phyloP scores from a whole-genome alignment of 2,888 invertebrate genomes.

The Odontomyia ornata region DNA sequence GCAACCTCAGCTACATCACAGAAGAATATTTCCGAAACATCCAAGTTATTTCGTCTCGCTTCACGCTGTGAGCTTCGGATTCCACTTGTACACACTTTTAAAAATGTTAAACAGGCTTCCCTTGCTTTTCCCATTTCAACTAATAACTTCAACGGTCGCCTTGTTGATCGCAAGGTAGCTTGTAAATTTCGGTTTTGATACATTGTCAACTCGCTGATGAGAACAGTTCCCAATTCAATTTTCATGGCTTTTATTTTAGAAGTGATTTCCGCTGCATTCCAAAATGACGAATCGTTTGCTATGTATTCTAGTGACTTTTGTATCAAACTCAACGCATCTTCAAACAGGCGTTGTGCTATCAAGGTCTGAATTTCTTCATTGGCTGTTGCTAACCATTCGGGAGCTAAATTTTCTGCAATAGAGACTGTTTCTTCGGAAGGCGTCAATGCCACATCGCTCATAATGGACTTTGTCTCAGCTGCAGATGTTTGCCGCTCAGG shows the following conservation, averaged over 20 bases:
- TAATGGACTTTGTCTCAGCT: constrained; percentile 54
- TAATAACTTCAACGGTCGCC: constrained; percentile 84
- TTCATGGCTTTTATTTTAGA: constrained; percentile 75
- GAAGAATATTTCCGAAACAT: constrained; percentile 73
- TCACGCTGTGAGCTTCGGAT: constrained; percentile 62
- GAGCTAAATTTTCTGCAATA: constrained; percentile 62
- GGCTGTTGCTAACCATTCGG: constrained; percentile 90
- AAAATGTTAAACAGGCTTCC: constrained; percentile 63
- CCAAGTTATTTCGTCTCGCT: constrained; percentile 62
- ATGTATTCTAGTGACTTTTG: constrained; percentile 72
- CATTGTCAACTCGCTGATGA: constrained; percentile 88
- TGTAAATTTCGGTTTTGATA: constrained; percentile 90
- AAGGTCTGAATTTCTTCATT: constrained; percentile 94
- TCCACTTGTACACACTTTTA: constrained; percentile 62
- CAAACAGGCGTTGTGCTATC: constrained; percentile 95
- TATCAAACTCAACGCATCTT: constrained; percentile 86
- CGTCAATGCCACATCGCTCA: constrained; percentile 54
- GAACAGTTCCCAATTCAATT: constrained; percentile 81
- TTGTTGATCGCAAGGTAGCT: constrained; percentile 85
- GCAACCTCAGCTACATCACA: constrained; percentile 75
- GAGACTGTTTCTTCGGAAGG: constrained; percentile 55
- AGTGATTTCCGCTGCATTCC: constrained; percentile 57
- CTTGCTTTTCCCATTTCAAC: constrained; percentile 63
- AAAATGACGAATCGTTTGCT: constrained; percentile 57
- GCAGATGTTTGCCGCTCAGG: constrained; percentile 53